phyloP scores from a whole-genome alignment of 2,888 invertebrate species.

The Eurytoma californica region DNA sequence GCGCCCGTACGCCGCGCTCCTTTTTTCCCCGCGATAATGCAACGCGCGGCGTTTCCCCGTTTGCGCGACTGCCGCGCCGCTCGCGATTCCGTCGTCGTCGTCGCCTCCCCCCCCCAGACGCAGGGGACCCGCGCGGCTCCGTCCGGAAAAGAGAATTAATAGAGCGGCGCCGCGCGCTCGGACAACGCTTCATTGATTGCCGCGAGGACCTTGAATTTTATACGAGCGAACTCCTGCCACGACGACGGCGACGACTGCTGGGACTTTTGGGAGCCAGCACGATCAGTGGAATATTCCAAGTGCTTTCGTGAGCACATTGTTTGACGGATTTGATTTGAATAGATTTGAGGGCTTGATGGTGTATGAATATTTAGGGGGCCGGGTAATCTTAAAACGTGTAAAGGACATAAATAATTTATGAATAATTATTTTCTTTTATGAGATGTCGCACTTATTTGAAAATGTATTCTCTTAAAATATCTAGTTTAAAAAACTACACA shows the following conservation, averaged over 20 bases:
- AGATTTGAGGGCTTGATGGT: neutral
- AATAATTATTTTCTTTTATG: no score
- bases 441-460: no score
- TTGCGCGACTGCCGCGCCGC: constrained; percentile 33
- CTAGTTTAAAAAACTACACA: no score
- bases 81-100: neutral
- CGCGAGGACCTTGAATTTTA: constrained; percentile 25
- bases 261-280: neutral
- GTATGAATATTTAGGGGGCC: no score
- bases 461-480: no score
- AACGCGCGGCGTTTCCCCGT: constrained; percentile 3
- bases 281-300: no score
- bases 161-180: constrained; percentile 15
- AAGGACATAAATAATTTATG: no score
- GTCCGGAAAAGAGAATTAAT: constrained; percentile 38
- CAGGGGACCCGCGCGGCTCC: neutral
- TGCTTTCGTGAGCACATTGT: no score
- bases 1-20: constrained; percentile 44
- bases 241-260: neutral
- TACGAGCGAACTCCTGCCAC: constrained; percentile 1
- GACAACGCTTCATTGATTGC: constrained; percentile 33
- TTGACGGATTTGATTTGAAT: neutral
- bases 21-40: constrained; percentile 1
- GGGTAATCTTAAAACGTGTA: no score
- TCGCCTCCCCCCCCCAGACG: neutral